A percentile compares a stretch with the other conserved stretches of the same genome.
These are phyloP conservation scores for Therioaphis trifolii DNA, from an alignment of 2,888 invertebrate species.

Conservation along the genomic window DNA sequence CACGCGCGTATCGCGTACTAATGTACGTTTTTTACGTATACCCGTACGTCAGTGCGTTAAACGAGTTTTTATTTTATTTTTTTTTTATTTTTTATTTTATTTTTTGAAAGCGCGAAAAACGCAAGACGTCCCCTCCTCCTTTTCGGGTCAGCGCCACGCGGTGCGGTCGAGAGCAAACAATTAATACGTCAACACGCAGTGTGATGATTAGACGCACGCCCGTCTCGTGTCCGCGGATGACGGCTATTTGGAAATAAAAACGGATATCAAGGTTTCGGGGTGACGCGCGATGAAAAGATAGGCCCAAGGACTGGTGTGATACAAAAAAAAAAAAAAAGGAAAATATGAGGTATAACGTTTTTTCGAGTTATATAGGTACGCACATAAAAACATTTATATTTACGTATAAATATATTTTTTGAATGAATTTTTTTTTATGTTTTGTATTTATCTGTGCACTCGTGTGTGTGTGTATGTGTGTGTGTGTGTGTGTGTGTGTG, in stretches of 20 bases:
- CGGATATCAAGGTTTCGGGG: background rate
- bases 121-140: background rate
- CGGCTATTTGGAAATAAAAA: background rate
- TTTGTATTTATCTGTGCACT: background rate
- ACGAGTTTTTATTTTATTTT: background rate
- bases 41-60: background rate
- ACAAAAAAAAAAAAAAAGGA: background rate
- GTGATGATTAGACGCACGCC: too few species aligned
- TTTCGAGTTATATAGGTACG: too few species aligned
- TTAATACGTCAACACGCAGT: background rate
- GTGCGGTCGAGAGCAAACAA: background rate
- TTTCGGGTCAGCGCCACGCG: background rate
- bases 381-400: background rate
- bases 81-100: too few species aligned
- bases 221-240: background rate
- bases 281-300: background rate
- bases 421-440: conserved; percentile 9
- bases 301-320: background rate
- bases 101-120: background rate
- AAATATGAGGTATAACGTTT: too few species aligned
- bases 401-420: conserved; percentile 34
- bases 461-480: background rate
- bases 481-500: background rate
- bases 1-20: background rate
- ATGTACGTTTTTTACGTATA: background rate